Percentiles rank a stretch among this genome's conserved stretches.
Evolutionary conservation across 2,888 invertebrate species (phyloP).

Genomic region (Candidula unifasciata): DNA sequence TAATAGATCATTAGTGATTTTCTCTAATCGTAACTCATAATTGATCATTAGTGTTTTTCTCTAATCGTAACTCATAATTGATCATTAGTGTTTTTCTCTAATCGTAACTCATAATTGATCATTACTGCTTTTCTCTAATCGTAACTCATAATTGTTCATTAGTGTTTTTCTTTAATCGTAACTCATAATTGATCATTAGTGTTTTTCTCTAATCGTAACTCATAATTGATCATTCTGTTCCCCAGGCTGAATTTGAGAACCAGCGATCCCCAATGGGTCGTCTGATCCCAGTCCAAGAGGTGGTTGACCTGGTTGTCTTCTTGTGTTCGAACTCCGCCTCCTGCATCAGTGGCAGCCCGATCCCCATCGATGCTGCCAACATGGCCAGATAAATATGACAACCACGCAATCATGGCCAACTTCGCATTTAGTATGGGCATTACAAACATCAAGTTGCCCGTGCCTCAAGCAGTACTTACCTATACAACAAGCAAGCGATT

Average conservation of each 20-base stretch:
- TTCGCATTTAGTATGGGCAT: too few relatives aligned
- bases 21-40: too few relatives aligned
- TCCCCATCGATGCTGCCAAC: slow-evolving; percentile 61
- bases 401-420: neutral
- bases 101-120: neutral
- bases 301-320: slow-evolving; percentile 57
- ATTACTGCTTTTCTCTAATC: neutral
- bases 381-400: slow-evolving; percentile 17
- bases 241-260: slow-evolving; percentile 9
- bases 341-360: slow-evolving; percentile 61
- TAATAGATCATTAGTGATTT: too few relatives aligned
- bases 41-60: too few relatives aligned
- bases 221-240: neutral
- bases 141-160: neutral
- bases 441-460: too few relatives aligned
- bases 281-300: slow-evolving; percentile 42
- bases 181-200: neutral
- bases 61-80: too few relatives aligned
- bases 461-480: too few relatives aligned
- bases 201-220: neutral
- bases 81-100: too few relatives aligned
- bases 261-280: slow-evolving; percentile 15
- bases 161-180: neutral
- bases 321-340: slow-evolving; percentile 59
- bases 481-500: too few relatives aligned